phyloP scores from a whole-genome alignment of 1,140 invertebrate species.

The Steinernema khuongi region DNA sequence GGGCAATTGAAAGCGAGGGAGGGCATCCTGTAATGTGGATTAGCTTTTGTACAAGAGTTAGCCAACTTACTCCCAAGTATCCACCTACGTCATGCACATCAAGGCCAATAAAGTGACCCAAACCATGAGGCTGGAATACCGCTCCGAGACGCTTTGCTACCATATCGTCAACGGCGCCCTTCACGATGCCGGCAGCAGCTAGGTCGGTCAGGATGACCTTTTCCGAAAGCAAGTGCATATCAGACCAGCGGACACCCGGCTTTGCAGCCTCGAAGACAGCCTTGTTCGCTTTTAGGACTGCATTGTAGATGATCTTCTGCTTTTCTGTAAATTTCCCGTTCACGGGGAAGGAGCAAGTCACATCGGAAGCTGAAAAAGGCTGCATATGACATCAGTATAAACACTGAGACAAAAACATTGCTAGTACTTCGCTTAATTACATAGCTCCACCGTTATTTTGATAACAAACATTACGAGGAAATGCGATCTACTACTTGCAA shows the following conservation, averaged over 20 bases:
- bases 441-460: too few species aligned
- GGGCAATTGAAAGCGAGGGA: slow-evolving; percentile 63
- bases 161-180: slow-evolving; percentile 81
- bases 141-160: slow-evolving; percentile 71
- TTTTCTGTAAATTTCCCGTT: slow-evolving; percentile 89
- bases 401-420: too few species aligned
- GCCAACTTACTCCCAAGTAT: slow-evolving; percentile 63
- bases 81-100: slow-evolving; percentile 97
- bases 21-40: slow-evolving; percentile 45
- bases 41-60: not conserved
- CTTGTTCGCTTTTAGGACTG: slow-evolving; percentile 76
- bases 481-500: too few species aligned
- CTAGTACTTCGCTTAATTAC: too few species aligned
- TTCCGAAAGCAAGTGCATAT: slow-evolving; percentile 86
- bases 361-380: slow-evolving; percentile 72
- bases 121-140: slow-evolving; percentile 89
- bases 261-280: slow-evolving; percentile 76
- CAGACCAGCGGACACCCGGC: slow-evolving; percentile 80
- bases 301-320: slow-evolving; percentile 88
- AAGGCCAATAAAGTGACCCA: slow-evolving; percentile 86
- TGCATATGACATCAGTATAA: too few species aligned
- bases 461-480: too few species aligned
- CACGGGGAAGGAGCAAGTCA: slow-evolving; percentile 88
- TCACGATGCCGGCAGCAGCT: slow-evolving; percentile 71
- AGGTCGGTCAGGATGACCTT: slow-evolving; percentile 72